These are phyloP conservation scores for Drosophila neocordata DNA, from an alignment of 1,140 invertebrate genomes.

Conservation along the genomic window DNA sequence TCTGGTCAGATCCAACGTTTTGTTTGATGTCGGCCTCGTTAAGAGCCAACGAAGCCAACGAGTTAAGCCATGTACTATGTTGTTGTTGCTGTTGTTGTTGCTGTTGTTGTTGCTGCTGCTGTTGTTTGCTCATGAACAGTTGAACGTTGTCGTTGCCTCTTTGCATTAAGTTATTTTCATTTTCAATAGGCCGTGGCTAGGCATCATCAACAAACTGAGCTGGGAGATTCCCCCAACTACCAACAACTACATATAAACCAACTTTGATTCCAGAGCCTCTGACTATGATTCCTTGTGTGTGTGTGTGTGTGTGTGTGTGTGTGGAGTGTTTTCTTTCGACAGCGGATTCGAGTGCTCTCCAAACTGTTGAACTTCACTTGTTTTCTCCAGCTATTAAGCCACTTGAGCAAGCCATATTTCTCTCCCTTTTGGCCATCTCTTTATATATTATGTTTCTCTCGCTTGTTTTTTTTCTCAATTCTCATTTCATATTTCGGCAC, in stretches of 20 bases:
- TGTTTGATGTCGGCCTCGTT: slow-evolving; percentile 81
- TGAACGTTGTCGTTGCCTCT: slow-evolving; percentile 59
- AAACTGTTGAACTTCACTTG: slow-evolving; percentile 81
- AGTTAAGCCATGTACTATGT: slow-evolving; percentile 62
- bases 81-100: slow-evolving; percentile 34
- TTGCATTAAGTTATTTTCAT: slow-evolving; percentile 81
- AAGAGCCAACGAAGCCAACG: slow-evolving; percentile 80
- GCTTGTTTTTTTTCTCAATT: slow-evolving; percentile 19
- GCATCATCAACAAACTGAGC: slow-evolving; percentile 21
- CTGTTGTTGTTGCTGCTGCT: slow-evolving; percentile 27
- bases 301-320: too few species aligned
- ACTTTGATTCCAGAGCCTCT: not conserved
- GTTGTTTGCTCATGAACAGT: slow-evolving; percentile 77
- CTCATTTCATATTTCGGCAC: slow-evolving; percentile 10
- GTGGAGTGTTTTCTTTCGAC: slow-evolving; percentile 73
- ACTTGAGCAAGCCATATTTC: slow-evolving; percentile 53
- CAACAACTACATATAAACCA: not conserved
- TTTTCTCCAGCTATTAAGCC: slow-evolving; percentile 80
- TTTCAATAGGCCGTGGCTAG: slow-evolving; percentile 77
- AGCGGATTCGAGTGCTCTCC: slow-evolving; percentile 72
- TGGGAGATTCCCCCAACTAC: slow-evolving; percentile 14
- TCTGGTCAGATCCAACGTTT: slow-evolving; percentile 54
- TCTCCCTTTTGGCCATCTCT: slow-evolving; percentile 3
- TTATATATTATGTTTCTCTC: slow-evolving; percentile 5
- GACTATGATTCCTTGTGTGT: slow-evolving; percentile 29